phyloP scores from a whole-genome alignment of 2,113 vertebrate genomes.

The Gymnogyps californianus region DNA sequence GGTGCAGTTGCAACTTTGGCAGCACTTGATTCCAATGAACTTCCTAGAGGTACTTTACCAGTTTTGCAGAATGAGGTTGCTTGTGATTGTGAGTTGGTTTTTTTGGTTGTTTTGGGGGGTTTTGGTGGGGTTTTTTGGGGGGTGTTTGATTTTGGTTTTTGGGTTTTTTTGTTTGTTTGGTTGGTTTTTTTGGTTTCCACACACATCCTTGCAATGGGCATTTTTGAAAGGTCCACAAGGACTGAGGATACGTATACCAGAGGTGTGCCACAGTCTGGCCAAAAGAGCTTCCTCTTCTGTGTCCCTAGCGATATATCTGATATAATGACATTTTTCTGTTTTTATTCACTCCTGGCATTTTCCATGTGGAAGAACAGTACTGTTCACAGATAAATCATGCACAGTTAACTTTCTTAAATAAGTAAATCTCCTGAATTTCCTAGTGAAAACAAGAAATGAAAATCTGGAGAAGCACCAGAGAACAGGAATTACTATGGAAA shows the following conservation, averaged over 20 bases:
- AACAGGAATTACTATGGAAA: not conserved
- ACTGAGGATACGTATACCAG: accelerated
- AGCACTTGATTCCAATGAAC: not conserved
- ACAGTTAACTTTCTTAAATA: not conserved
- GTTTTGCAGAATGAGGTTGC: not conserved
- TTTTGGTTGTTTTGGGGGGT: not conserved
- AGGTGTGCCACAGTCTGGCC: not conserved
- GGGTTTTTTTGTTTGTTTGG: too few species aligned
- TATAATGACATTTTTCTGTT: not conserved
- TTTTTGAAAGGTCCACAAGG: not conserved
- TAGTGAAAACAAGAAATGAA: not conserved
- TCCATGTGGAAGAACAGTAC: not conserved
- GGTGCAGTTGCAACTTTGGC: not conserved
- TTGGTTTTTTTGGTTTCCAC: not conserved
- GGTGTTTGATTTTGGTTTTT: not conserved
- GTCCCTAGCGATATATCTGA: not conserved
- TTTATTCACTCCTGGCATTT: not conserved
- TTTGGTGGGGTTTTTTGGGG: not conserved
- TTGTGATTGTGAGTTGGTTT: not conserved
- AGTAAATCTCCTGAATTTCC: not conserved
- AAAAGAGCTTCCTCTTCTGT: not conserved
- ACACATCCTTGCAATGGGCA: accelerated
- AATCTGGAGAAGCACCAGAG: not conserved
- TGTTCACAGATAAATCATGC: not conserved
- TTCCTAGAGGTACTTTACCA: not conserved